Percentiles rank a stretch among this genome's conserved stretches.
phyloP scores from a whole-genome alignment of 2,113 vertebrate genomes.

The Ptilonorhynchus violaceus region DNA sequence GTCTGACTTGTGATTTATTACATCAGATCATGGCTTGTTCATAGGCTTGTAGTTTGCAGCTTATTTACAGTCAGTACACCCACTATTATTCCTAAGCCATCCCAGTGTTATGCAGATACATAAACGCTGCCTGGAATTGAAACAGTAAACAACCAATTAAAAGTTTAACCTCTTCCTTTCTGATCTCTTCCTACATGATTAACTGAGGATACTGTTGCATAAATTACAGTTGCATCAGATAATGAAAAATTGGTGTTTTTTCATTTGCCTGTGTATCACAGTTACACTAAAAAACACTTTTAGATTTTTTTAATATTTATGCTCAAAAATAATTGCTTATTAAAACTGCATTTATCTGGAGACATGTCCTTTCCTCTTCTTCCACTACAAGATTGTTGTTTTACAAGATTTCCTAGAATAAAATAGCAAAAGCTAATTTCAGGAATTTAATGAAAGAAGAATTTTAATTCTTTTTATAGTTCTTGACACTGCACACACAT shows the following conservation, averaged over 20 bases:
- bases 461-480: neutral
- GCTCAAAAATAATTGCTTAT: neutral
- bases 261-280: neutral
- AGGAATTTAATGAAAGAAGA: neutral
- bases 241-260: neutral
- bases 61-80: constrained; percentile 36
- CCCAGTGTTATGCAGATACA: neutral
- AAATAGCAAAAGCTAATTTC: neutral
- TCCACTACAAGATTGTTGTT: neutral
- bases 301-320: neutral
- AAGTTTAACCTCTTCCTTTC: constrained; percentile 39
- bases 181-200: neutral
- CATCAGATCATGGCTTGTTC: neutral
- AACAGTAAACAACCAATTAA: constrained; percentile 48
- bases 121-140: neutral
- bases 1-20: constrained; percentile 18
- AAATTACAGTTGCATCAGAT: neutral
- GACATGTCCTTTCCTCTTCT: neutral
- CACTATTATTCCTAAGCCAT: constrained; percentile 1
- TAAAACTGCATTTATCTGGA: neutral
- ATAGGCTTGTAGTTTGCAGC: neutral
- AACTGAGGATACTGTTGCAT: neutral
- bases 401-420: neutral
- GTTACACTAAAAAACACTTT: neutral
- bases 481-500: neutral